phyloP scores from a whole-genome alignment of 2,797 vertebrate species.

The Sebastes umbrosus region DNA sequence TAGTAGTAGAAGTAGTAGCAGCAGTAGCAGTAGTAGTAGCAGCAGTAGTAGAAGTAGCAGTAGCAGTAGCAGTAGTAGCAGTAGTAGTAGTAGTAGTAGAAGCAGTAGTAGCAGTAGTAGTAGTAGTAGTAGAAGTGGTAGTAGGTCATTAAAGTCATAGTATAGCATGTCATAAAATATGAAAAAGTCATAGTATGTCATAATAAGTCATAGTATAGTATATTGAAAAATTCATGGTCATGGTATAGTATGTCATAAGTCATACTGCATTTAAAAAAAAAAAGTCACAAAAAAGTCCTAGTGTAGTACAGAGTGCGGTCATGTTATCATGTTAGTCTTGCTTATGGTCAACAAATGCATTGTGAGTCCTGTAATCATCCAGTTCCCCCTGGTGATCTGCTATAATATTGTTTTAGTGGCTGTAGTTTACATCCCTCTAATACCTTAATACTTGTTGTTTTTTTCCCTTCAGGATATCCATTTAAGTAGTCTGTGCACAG shows the following conservation, averaged over 20 bases:
- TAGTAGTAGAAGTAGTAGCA: fast-evolving
- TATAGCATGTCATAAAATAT: too few species aligned
- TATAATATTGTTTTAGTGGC: background rate
- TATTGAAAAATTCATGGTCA: too few species aligned
- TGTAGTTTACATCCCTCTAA: background rate
- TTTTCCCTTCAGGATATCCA: background rate
- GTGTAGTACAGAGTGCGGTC: too few species aligned
- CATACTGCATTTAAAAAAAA: too few species aligned
- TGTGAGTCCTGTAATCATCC: background rate
- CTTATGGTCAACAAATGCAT: background rate
- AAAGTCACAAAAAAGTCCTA: too few species aligned
- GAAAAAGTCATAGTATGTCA: too few species aligned
- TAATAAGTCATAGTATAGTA: too few species aligned
- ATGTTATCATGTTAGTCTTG: too few species aligned
- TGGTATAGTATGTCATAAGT: too few species aligned
- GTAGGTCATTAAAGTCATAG: too few species aligned
- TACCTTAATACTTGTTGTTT: background rate
- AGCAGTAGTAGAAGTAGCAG: fast-evolving
- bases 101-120: too few species aligned
- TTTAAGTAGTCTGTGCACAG: constrained; percentile 26
- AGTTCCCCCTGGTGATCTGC: background rate
- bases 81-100: fast-evolving
- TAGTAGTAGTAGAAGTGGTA: too few species aligned
- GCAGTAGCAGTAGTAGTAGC: fast-evolving
- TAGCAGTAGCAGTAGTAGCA: fast-evolving